A percentile compares a stretch with the other conserved stretches of the same genome.
Evolutionary conservation across 92 coral and sea anemone genomes (phyloP).

Genomic region (Paramuricea clavata): DNA sequence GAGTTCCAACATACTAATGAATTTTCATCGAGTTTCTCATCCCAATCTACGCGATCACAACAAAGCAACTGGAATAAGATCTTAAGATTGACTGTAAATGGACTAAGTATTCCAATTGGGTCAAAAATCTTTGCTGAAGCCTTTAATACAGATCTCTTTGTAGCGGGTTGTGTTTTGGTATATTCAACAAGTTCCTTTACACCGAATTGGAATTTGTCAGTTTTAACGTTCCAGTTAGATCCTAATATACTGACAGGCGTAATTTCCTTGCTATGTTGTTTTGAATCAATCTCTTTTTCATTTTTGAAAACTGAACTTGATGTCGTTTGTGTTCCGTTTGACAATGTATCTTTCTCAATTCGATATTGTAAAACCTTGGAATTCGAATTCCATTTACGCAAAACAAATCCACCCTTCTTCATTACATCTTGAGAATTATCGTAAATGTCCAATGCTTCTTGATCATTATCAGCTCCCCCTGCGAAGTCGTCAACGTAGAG

Average conservation of each 20-base stretch:
- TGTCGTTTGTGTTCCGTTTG: no score
- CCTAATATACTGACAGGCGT: conserved; percentile 63
- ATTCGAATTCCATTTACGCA: conserved; percentile 71
- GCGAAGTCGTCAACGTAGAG: conserved; percentile 29
- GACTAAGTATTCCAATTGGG: conserved; percentile 67
- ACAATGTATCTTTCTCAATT: conserved; percentile 41
- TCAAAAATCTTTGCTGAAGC: conserved; percentile 70
- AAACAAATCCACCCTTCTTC: conserved; percentile 67
- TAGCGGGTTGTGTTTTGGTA: conserved; percentile 35
- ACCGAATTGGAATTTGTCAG: conserved; percentile 51
- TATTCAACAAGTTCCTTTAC: conserved; percentile 34
- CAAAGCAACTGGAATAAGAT: conserved; percentile 56
- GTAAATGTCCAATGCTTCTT: conserved; percentile 36
- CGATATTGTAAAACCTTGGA: conserved; percentile 44
- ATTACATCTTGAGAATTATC: conserved; percentile 42
- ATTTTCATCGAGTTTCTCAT: background rate
- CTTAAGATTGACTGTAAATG: conserved; percentile 55
- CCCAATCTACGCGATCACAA: conserved; percentile 50
- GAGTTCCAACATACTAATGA: background rate
- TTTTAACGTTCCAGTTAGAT: conserved; percentile 59
- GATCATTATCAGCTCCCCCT: conserved; percentile 8
- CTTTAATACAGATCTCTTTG: conserved; percentile 65
- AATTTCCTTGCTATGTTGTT: background rate
- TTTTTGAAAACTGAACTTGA: background rate
- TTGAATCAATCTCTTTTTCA: background rate